phyloP scores from a whole-genome alignment of 1,140 invertebrate genomes.

The Planococcus citri region DNA sequence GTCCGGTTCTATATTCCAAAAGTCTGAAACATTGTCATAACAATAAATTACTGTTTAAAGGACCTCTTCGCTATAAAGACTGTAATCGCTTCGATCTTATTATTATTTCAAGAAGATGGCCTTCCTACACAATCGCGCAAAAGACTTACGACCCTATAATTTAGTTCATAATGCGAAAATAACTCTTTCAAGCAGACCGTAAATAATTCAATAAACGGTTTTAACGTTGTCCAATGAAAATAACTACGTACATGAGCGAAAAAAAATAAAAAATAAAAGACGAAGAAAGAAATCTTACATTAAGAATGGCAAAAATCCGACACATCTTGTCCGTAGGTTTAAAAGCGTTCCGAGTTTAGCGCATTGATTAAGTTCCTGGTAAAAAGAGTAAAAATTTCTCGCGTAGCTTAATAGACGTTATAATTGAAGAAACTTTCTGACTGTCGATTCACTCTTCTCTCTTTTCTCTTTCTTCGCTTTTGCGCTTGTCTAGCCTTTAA shows the following conservation, averaged over 20 bases:
- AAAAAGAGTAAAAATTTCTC: not conserved
- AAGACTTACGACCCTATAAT: not conserved
- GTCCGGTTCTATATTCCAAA: not conserved
- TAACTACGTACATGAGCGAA: too few relatives aligned
- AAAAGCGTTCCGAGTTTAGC: not conserved
- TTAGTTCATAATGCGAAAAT: slow-evolving; percentile 8
- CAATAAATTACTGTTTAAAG: slow-evolving; percentile 13
- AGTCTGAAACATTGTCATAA: slow-evolving; percentile 8
- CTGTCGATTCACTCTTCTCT: not conserved
- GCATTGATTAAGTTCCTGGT: not conserved
- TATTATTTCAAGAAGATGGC: slow-evolving; percentile 12
- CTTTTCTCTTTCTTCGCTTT: too few relatives aligned
- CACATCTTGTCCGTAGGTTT: not conserved
- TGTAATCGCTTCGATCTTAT: slow-evolving; percentile 1
- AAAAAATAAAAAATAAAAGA: too few relatives aligned
- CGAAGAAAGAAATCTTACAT: not conserved
- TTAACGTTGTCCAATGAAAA: slow-evolving; percentile 12
- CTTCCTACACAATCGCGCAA: not conserved
- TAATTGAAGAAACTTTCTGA: not conserved
- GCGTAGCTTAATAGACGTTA: not conserved
- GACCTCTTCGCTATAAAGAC: not conserved
- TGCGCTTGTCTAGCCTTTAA: too few relatives aligned
- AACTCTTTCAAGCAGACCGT: slow-evolving; percentile 15
- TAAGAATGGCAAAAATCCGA: not conserved
- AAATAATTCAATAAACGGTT: slow-evolving; percentile 16